Percentiles rank a stretch among this genome's conserved stretches.
Conservation (phyloP, 2,797 vertebrate species). For the Scyliorhinus canicula region DNA sequence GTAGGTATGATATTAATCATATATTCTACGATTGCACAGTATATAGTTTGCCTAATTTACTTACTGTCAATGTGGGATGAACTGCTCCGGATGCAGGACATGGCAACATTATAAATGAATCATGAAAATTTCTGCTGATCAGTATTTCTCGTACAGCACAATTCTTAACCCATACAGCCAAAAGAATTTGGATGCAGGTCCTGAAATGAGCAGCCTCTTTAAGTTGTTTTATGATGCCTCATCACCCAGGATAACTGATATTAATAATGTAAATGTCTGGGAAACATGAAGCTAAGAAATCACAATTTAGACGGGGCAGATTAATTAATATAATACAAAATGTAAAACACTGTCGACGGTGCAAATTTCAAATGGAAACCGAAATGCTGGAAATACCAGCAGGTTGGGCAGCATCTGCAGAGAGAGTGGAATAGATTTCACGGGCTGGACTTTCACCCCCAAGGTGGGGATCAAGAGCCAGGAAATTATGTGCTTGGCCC, state of each 20-base stretch:
- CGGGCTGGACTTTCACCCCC: no score
- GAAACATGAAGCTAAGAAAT: not conserved
- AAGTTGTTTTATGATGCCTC: not conserved
- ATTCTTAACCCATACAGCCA: not conserved
- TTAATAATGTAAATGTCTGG: not conserved
- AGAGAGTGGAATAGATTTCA: not conserved
- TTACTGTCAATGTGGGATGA: not conserved
- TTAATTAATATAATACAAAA: not conserved
- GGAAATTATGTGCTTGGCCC: no score
- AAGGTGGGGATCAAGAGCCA: no score
- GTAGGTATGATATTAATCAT: not conserved
- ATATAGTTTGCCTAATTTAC: conserved; percentile 1
- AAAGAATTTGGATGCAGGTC: not conserved
- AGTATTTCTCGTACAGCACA: not conserved
- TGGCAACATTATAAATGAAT: not conserved
- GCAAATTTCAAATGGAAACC: not conserved
- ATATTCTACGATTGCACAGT: not conserved
- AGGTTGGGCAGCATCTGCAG: not conserved
- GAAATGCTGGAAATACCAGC: not conserved
- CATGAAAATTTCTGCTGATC: not conserved
- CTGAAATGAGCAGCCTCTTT: not conserved
- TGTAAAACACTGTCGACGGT: not conserved
- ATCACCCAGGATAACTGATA: not conserved
- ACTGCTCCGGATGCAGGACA: not conserved
- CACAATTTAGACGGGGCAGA: not conserved